Conservation (phyloP, 1,140 invertebrate species). For the Onthophagus taurus region DNA sequence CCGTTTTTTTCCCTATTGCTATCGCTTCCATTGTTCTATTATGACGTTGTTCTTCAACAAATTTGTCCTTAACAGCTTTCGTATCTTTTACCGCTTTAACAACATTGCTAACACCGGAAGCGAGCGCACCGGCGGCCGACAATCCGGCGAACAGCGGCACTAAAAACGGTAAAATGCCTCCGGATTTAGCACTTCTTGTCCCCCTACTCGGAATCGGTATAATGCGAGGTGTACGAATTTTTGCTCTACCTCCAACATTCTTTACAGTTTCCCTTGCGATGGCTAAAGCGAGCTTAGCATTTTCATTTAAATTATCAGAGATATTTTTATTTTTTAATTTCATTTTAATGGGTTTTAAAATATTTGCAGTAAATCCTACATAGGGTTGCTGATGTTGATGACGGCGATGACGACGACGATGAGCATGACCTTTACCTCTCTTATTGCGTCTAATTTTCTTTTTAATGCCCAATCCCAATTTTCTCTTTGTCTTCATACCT, state of each 20-base stretch:
- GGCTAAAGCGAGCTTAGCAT: background rate
- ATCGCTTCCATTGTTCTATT: slow-evolving; percentile 27
- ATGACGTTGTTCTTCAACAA: slow-evolving; percentile 26
- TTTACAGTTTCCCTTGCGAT: slow-evolving; percentile 9
- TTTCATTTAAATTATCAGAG: slow-evolving; percentile 1
- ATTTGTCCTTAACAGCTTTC: slow-evolving; percentile 13
- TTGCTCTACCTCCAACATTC: slow-evolving; percentile 13
- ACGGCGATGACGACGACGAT: too few relatives aligned
- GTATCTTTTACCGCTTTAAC: slow-evolving; percentile 21
- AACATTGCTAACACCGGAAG: slow-evolving; percentile 26
- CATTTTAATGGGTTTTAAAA: too few relatives aligned
- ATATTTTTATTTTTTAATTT: background rate
- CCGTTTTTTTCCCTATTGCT: slow-evolving; percentile 6
- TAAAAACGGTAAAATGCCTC: slow-evolving; percentile 29
- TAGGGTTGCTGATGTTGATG: too few relatives aligned
- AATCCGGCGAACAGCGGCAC: slow-evolving; percentile 34
- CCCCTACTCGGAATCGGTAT: slow-evolving; percentile 32
- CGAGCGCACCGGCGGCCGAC: slow-evolving; percentile 28
- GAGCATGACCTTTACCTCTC: background rate
- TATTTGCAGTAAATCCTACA: too few relatives aligned
- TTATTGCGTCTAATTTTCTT: background rate
- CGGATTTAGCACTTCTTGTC: too few relatives aligned
- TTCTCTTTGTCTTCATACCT: slow-evolving; percentile 32
- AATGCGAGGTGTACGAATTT: slow-evolving; percentile 23
- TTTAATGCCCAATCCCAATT: slow-evolving; percentile 25